Evolutionary conservation across 2,113 vertebrate species (phyloP).

Genomic region (Mugil cephalus): DNA sequence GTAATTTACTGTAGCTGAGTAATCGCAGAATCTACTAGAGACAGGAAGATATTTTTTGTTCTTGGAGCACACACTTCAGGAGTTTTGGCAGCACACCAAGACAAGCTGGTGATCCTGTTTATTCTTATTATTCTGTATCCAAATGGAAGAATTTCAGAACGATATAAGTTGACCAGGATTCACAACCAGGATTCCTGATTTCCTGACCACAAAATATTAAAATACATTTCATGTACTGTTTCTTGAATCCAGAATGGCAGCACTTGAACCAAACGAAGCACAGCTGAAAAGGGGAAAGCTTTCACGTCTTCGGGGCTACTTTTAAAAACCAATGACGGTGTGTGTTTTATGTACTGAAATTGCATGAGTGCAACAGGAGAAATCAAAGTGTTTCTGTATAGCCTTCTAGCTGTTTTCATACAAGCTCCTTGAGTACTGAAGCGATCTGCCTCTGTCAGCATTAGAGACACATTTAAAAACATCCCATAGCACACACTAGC

Average conservation of each 20-base stretch:
- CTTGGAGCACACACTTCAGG: background rate
- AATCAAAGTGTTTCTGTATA: slow-evolving; percentile 8
- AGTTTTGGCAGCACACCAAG: background rate
- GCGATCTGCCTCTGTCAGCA: background rate
- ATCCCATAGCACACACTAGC: too few relatives aligned
- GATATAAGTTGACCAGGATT: too few relatives aligned
- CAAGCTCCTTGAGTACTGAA: background rate
- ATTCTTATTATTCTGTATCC: background rate
- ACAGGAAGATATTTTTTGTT: background rate
- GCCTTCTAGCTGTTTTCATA: slow-evolving; percentile 17
- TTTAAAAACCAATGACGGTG: background rate
- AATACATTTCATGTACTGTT: too few relatives aligned
- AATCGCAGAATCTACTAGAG: background rate
- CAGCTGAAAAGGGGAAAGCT: background rate
- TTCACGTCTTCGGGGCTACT: background rate
- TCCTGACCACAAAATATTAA: too few relatives aligned
- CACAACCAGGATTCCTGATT: too few relatives aligned
- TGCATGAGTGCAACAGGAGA: background rate
- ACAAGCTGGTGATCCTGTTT: background rate
- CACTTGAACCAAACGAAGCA: too few relatives aligned
- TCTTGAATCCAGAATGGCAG: too few relatives aligned
- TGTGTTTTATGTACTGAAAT: background rate
- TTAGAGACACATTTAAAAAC: background rate
- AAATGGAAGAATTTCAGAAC: too few relatives aligned
- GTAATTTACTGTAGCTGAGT: slow-evolving; percentile 11